Conservation (phyloP, 2,113 vertebrate genomes). For the Burhinus bistriatus region DNA sequence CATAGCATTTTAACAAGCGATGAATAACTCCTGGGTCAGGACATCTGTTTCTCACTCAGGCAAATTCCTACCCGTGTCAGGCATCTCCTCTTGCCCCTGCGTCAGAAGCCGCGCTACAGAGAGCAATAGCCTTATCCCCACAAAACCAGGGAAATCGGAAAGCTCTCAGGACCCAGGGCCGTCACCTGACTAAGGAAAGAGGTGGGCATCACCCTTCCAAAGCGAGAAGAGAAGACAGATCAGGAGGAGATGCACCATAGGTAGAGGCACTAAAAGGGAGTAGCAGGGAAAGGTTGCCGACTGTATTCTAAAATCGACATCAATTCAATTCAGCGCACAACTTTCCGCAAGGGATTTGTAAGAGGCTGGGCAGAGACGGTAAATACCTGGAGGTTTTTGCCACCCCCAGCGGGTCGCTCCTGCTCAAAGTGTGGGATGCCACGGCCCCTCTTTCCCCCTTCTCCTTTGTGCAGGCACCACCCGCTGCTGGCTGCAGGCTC, state of each 20-base stretch:
- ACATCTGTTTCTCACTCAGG: background rate
- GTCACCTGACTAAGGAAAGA: background rate
- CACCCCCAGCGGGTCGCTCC: background rate
- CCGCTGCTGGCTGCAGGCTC: background rate
- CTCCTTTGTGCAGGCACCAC: background rate
- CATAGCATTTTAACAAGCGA: background rate
- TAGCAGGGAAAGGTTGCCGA: background rate
- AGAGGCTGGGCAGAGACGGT: background rate
- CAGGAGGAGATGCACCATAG: background rate
- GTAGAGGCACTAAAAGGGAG: background rate
- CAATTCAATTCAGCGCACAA: background rate
- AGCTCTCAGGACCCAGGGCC: background rate
- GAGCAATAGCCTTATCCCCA: background rate
- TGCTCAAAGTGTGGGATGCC: background rate
- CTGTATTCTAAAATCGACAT: background rate
- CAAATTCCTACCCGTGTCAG: background rate
- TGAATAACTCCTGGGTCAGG: background rate
- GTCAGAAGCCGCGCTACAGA: background rate
- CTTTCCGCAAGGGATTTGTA: background rate
- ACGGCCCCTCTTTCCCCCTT: background rate
- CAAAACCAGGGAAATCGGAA: background rate
- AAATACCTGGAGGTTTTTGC: background rate
- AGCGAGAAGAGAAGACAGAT: background rate
- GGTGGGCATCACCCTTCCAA: background rate
- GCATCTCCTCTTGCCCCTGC: background rate